Base-by-base conservation (phyloP, 2,888 invertebrate species). In the Volucella inflata region DNA sequence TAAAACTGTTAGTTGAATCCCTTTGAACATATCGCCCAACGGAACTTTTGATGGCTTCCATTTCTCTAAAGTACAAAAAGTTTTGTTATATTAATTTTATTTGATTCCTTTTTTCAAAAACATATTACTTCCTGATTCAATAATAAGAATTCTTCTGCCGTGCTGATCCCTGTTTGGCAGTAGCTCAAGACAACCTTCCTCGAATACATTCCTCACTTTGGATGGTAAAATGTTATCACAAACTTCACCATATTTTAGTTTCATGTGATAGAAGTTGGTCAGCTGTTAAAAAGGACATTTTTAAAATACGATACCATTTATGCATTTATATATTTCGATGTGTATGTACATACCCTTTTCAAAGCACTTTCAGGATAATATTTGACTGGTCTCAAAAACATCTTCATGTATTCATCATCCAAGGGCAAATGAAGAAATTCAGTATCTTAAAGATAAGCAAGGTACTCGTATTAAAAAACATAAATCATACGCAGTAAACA, bases 341-440 rank as follows among this genome's bases (percentile, higher is more conserved):
- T 30, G 4, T 0, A 30, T 30, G 30, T 0, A 42, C 93, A 92
- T 93, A 97, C 96, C 92, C 96, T 93, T 91, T 95, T 94, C 87
- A 96, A 95, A 2, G 97, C 95, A 88, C 96, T 95, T 65, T 96
- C 95, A 0, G 97, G 94, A 90, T 98, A 96, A 92, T 95, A 98
- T 92, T 97, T 97, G 89, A 96, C 95, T 0, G 97, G 97, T 78
- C 98, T 94, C 57, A 98, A 93, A 90, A 97, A 98, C 91, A 96
- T 95, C 79, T 95, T 92, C 57, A 97, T 93, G 89, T 94, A 97
- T 2, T 94, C 94, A 88, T 96, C 96, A 65, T 95, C 94, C n/a
- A 94, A 88, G 0, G 96, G 96, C 67, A 96, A 92, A 42, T 93
- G 90, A 0, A 96, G 91, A 44, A 93, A 91, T 50, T 93, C 92